These are phyloP conservation scores for Thripadectes ignobilis DNA, from an alignment of 2,797 vertebrate genomes.

Conservation along the genomic window DNA sequence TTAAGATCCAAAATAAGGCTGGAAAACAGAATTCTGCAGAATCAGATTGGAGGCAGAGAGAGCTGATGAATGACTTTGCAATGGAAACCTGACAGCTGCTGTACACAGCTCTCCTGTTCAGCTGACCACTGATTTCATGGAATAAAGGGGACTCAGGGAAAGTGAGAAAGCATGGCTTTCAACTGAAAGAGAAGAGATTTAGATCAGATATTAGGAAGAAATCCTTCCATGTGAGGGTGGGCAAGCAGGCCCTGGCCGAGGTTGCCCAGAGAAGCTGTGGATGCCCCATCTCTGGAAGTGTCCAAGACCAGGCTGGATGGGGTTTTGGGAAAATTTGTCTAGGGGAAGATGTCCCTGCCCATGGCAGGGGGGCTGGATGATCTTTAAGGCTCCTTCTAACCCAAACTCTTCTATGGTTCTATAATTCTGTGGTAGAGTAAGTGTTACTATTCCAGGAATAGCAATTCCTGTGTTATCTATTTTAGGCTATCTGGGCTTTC, in stretches of 20 bases:
- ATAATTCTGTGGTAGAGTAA: background rate
- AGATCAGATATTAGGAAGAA: background rate
- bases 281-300: background rate
- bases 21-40: background rate
- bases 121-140: background rate
- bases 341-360: background rate
- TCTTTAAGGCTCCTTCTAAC: background rate
- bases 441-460: background rate
- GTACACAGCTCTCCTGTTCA: background rate
- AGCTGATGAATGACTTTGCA: background rate
- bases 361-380: background rate
- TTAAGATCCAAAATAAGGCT: background rate
- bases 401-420: background rate
- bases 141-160: background rate
- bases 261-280: background rate
- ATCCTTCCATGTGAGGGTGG: background rate
- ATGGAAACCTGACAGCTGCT: background rate
- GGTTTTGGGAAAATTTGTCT: background rate
- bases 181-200: background rate
- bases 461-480: background rate
- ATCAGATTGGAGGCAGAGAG: background rate
- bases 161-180: background rate
- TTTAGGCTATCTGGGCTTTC: background rate
- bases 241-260: background rate
- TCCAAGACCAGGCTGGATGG: rapidly evolving